Evolutionary conservation across 53 echinoderm and acorn worm genomes (phyloP), one percentile per base, ranked within the genome.

Genomic region (Luidia sarsii): DNA sequence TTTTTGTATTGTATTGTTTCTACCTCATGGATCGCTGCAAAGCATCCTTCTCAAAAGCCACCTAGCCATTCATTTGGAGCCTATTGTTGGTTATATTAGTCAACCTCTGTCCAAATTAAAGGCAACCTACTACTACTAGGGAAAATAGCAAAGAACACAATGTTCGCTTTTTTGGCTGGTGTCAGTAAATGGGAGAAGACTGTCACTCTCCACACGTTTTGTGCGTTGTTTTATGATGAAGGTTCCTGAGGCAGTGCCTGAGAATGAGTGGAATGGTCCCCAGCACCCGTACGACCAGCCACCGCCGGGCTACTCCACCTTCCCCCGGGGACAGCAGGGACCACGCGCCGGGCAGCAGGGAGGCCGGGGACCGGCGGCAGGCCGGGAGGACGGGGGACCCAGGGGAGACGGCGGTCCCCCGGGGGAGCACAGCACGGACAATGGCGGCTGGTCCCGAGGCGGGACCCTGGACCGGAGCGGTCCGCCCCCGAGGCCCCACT

Each of bases 211-310:
- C n/a, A n/a, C n/a, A n/a, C n/a, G n/a, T n/a, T n/a, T n/a, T n/a
- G n/a, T n/a, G n/a, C n/a, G n/a, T n/a, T n/a, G n/a, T n/a, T n/a
- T n/a, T n/a, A n/a, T n/a, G n/a, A n/a, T 56, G 13, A 53, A 89
- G 85, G 81, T 81, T 46, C 86, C 82, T 19, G 70, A 90, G 54
- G 43, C 81, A 20, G 73, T 85, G 8, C 64, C 39, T 30, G 90
- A 90, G 48, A 72, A 86, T 82, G 90, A 86, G 29, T 50, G 70
- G 67, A 29, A 30, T 27, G 53, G 68, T 38, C 68, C 85, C 7
- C 45, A 57, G 20, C 64, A 72, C 20, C 82, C 72, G 32, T 75
- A 86, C 18, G 54, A 86, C 27, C 74, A 81, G 56, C 72, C 72
- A 38, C 72, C 72, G 10, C 72, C 72, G 22, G 55, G 38, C 15